Conservation (phyloP, 2,113 vertebrate genomes). For the Grantiella picta region DNA sequence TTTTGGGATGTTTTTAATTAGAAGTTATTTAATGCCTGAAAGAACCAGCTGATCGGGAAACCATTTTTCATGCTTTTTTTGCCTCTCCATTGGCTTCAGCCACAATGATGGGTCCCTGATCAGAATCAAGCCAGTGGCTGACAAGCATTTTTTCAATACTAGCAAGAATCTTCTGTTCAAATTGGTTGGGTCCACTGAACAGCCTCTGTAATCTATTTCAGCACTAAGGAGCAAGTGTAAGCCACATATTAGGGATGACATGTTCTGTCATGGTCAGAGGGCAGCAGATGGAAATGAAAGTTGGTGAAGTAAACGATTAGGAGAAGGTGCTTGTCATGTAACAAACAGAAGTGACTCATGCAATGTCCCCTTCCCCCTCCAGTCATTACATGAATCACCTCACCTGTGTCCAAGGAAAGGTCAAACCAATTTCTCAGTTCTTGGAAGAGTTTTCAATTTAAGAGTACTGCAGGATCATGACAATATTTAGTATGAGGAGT, state of each 20-base stretch:
- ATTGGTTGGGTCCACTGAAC: not conserved
- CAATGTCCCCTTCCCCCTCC: not conserved
- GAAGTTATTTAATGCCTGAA: not conserved
- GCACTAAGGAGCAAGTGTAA: not conserved
- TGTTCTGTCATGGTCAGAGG: not conserved
- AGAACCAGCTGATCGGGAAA: not conserved
- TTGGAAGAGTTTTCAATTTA: conserved; percentile 1
- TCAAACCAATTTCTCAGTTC: not conserved
- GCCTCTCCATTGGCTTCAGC: not conserved
- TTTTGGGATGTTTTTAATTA: not conserved
- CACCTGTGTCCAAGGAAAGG: conserved; percentile 10
- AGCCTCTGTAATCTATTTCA: not conserved
- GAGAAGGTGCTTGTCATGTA: not conserved
- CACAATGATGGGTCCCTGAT: not conserved
- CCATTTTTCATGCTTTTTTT: not conserved
- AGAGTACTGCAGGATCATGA: not conserved
- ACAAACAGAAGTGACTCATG: conserved; percentile 7
- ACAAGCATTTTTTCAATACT: not conserved
- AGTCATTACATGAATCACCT: not conserved
- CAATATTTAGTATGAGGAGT: not conserved
- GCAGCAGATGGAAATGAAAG: not conserved
- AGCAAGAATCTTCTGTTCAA: not conserved
- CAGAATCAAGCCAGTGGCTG: not conserved
- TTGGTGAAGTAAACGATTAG: not conserved
- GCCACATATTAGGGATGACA: not conserved